Percentiles rank a stretch among this genome's conserved stretches.
phyloP scores from a whole-genome alignment of 2,888 invertebrate genomes.

The Brachyptera putata region DNA sequence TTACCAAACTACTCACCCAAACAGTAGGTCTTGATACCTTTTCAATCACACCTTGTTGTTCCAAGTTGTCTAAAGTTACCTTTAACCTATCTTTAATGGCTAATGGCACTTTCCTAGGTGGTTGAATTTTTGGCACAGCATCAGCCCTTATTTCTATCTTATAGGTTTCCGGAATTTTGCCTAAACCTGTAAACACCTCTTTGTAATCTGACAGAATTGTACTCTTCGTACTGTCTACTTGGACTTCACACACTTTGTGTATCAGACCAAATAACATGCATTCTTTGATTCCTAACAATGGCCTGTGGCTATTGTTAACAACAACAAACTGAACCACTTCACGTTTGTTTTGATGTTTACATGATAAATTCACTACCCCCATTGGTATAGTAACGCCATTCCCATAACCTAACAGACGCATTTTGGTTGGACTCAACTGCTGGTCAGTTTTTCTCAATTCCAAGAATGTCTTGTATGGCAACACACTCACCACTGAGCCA shows the following conservation, averaged over 20 bases:
- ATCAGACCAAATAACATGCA: background rate
- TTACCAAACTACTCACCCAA: constrained; percentile 16
- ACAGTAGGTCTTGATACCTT: background rate
- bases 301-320: background rate
- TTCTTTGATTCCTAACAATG: background rate
- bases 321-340: background rate
- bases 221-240: background rate
- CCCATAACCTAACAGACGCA: background rate
- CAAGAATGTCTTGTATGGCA: background rate
- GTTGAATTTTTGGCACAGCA: background rate
- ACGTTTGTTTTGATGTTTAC: background rate
- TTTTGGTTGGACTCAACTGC: background rate
- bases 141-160: background rate
- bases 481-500: background rate
- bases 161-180: background rate
- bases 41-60: background rate
- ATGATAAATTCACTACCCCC: background rate
- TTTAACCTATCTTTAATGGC: background rate
- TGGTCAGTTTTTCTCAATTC: background rate
- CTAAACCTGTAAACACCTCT: background rate
- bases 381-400: background rate
- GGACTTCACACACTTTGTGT: background rate
- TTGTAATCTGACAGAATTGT: background rate
- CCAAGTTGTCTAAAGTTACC: background rate
- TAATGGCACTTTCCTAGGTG: background rate